Evolutionary conservation across 2,888 invertebrate genomes (phyloP).

Genomic region (Thyatira batis): DNA sequence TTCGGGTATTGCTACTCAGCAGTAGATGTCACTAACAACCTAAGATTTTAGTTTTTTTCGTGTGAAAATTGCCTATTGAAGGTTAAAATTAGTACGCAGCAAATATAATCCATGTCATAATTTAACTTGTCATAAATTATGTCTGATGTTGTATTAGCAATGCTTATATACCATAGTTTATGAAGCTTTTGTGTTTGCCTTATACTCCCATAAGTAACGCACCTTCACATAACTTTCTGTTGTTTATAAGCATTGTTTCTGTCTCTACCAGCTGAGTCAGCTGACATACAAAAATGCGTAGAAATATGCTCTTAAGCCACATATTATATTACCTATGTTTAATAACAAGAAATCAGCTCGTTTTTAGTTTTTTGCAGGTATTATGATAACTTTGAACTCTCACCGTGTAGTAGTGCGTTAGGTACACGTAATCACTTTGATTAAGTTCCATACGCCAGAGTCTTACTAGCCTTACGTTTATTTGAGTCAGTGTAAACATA

Average conservation of each 20-base stretch:
- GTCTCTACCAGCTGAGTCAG: too few relatives aligned
- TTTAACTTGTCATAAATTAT: conserved; percentile 12
- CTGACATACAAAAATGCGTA: background rate
- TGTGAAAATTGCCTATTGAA: background rate
- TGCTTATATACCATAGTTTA: too few relatives aligned
- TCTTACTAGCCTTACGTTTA: too few relatives aligned
- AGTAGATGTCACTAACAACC: conserved; percentile 39
- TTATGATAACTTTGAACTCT: too few relatives aligned
- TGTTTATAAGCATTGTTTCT: background rate
- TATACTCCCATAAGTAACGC: background rate
- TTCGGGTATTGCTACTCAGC: conserved; percentile 30
- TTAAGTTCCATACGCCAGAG: background rate
- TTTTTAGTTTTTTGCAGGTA: too few relatives aligned
- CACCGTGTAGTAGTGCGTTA: too few relatives aligned
- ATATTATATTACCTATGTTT: background rate
- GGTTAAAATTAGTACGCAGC: background rate
- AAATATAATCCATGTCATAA: conserved; percentile 12
- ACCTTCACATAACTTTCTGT: background rate
- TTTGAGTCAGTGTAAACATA: background rate
- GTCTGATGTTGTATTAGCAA: background rate
- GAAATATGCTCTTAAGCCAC: background rate
- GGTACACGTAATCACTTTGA: background rate
- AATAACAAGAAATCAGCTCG: background rate
- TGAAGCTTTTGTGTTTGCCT: background rate
- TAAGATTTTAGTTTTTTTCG: background rate